Conservation (phyloP, 2,797 vertebrate species). For the Arnoldichthys spilopterus region DNA sequence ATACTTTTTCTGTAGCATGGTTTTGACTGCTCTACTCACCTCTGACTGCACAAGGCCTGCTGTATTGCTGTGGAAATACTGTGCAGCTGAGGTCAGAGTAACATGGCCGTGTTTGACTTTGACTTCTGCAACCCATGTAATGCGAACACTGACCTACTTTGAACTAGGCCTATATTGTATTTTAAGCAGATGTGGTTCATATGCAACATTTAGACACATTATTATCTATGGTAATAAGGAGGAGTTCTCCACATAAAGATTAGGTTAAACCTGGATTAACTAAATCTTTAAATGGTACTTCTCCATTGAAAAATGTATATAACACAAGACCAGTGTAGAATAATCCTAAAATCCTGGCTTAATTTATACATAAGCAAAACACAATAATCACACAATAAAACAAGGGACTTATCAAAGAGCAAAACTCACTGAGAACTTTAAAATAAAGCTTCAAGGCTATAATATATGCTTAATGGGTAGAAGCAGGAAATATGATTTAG, state of each 20-base stretch:
- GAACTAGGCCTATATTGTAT: background rate
- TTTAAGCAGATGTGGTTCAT: background rate
- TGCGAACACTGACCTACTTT: background rate
- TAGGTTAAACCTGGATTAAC: background rate
- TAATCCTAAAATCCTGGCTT: background rate
- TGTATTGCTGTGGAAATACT: background rate
- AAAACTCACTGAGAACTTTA: background rate
- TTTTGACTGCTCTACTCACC: background rate
- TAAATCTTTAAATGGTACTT: background rate
- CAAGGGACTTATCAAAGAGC: background rate
- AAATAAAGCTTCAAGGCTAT: slow-evolving; percentile 13
- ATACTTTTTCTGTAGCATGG: too few relatives aligned
- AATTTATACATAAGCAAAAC: background rate
- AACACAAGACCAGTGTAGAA: background rate
- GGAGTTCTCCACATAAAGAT: background rate
- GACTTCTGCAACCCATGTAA: background rate
- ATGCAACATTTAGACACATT: background rate
- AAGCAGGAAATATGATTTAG: slow-evolving; percentile 11
- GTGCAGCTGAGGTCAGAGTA: background rate
- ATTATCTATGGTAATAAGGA: background rate
- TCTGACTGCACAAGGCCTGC: background rate
- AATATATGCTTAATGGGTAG: background rate
- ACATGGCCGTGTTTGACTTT: background rate
- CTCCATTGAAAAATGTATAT: background rate
- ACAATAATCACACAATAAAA: background rate